phyloP scores from a whole-genome alignment of 2,797 vertebrate genomes.

The Sardinella longiceps region DNA sequence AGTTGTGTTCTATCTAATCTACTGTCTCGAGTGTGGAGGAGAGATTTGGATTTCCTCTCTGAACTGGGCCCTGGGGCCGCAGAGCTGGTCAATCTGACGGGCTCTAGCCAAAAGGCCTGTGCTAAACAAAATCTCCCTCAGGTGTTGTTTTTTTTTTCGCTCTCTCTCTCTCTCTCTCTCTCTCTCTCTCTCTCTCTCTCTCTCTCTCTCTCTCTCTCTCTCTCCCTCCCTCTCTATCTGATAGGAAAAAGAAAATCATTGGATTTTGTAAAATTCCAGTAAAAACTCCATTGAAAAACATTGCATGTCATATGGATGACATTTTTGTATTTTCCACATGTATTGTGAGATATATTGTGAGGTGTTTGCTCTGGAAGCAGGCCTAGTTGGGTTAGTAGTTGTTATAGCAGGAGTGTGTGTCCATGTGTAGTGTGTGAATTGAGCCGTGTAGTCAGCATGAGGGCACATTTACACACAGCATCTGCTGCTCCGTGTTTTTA shows the following conservation, averaged over 20 bases:
- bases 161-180: background rate
- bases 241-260: background rate
- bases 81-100: background rate
- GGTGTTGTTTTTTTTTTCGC: background rate
- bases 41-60: background rate
- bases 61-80: background rate
- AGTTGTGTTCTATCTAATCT: conserved; percentile 7
- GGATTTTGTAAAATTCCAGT: too few species aligned
- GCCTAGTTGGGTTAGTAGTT: background rate
- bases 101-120: background rate
- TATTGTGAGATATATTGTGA: too few species aligned
- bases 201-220: background rate
- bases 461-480: background rate
- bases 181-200: background rate
- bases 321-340: too few species aligned
- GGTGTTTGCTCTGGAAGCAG: too few species aligned
- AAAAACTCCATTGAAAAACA: too few species aligned
- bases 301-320: too few species aligned
- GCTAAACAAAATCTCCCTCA: background rate
- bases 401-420: background rate
- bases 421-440: background rate
- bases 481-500: background rate
- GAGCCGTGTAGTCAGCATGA: background rate
- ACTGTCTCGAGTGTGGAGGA: background rate
- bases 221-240: background rate